These are phyloP conservation scores for Ctena decussata DNA, from an alignment of 2,888 invertebrate genomes.

Conservation along the genomic window DNA sequence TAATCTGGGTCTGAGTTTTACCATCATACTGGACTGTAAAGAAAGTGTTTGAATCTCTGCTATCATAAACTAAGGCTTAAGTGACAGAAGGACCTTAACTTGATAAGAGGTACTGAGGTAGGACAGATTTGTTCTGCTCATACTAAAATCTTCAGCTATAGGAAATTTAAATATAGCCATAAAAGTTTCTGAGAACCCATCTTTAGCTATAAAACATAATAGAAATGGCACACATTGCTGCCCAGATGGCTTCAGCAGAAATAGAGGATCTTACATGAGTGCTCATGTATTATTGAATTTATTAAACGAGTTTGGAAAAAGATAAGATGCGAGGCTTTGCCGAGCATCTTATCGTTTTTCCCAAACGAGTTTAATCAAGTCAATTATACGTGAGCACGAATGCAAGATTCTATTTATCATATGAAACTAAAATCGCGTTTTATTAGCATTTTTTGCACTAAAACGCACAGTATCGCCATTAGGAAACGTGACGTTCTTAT, in stretches of 20 bases:
- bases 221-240: constrained; percentile 10
- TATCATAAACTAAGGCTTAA: constrained; percentile 6
- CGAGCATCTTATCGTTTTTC: too few relatives aligned
- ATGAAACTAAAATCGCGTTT: too few relatives aligned
- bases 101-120: constrained; percentile 19
- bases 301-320: too few relatives aligned
- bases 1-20: constrained; percentile 24
- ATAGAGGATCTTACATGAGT: too few relatives aligned
- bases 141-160: not conserved
- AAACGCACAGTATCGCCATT: too few relatives aligned
- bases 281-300: too few relatives aligned
- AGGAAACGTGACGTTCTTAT: too few relatives aligned
- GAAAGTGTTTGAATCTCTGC: not conserved
- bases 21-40: constrained; percentile 26
- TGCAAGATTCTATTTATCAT: too few relatives aligned
- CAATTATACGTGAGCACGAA: too few relatives aligned
- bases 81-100: constrained; percentile 16
- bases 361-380: too few relatives aligned
- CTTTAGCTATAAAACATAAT: constrained; percentile 23
- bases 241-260: constrained; percentile 16
- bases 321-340: too few relatives aligned
- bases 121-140: constrained; percentile 1
- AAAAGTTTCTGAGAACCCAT: not conserved
- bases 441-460: too few relatives aligned
- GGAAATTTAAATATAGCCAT: not conserved